Evolutionary conservation across 2,888 invertebrate genomes (phyloP).

Genomic region (Acleris holmiana): DNA sequence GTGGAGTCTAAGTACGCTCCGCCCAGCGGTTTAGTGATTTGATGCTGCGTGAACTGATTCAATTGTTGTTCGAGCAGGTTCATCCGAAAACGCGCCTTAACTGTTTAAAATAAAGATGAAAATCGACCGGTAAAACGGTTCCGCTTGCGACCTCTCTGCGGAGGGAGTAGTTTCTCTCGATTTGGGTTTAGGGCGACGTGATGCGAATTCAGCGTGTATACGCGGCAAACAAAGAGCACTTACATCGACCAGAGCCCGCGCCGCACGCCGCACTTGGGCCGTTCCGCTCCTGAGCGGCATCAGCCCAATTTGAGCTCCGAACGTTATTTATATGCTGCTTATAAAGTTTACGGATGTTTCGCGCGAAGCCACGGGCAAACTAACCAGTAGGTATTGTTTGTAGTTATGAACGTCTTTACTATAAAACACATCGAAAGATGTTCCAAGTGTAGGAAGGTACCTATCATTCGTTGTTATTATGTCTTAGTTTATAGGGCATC

Average conservation of each 20-base stretch:
- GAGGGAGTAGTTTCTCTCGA: slow-evolving; percentile 82
- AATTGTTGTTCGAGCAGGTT: slow-evolving; percentile 73
- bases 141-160: slow-evolving; percentile 76
- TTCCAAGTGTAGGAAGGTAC: slow-evolving; percentile 18
- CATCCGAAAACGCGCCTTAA: slow-evolving; percentile 77
- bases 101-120: slow-evolving; percentile 77
- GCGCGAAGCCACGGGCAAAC: slow-evolving; percentile 45
- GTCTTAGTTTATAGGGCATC: too few relatives aligned
- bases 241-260: slow-evolving; percentile 74
- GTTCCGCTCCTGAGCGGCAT: slow-evolving; percentile 51
- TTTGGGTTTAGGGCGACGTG: slow-evolving; percentile 83
- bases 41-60: slow-evolving; percentile 85
- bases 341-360: slow-evolving; percentile 75
- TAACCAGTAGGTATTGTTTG: slow-evolving; percentile 13
- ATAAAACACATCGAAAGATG: slow-evolving; percentile 46
- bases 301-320: slow-evolving; percentile 73
- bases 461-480: slow-evolving; percentile 14
- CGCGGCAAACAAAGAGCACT: slow-evolving; percentile 77
- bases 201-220: slow-evolving; percentile 82
- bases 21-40: slow-evolving; percentile 85
- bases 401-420: slow-evolving; percentile 62
- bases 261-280: slow-evolving; percentile 64
- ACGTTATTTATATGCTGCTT: slow-evolving; percentile 79
- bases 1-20: slow-evolving; percentile 81
- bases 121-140: slow-evolving; percentile 78